Conservation (phyloP, 2,113 vertebrate genomes). For the Heliornis fulica region DNA sequence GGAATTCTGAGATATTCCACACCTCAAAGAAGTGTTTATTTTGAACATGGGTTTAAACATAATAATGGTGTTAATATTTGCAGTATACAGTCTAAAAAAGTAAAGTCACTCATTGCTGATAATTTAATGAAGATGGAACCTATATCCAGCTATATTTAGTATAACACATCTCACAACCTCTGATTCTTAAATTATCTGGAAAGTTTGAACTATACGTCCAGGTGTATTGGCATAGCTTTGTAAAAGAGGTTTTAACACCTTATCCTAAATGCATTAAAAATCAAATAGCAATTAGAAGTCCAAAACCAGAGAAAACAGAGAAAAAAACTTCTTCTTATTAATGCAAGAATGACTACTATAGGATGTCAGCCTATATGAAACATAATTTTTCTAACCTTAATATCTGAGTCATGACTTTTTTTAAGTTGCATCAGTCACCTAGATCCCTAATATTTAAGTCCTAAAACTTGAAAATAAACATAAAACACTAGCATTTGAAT, state of each 20-base stretch:
- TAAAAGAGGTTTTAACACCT: not conserved
- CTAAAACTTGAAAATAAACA: not conserved
- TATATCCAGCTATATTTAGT: not conserved
- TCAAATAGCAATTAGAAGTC: not conserved
- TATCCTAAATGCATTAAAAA: not conserved
- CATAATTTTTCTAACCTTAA: not conserved
- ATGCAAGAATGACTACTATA: rapidly evolving
- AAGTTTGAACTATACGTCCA: not conserved
- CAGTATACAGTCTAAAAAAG: not conserved
- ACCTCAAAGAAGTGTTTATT: not conserved
- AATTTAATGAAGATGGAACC: not conserved
- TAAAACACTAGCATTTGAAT: not conserved
- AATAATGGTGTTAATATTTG: not conserved
- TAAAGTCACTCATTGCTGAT: not conserved
- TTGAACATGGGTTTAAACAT: not conserved
- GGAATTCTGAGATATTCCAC: not conserved
- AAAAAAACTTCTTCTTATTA: not conserved
- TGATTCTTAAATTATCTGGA: not conserved
- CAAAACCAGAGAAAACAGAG: not conserved
- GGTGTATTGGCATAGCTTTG: not conserved
- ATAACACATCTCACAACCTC: not conserved
- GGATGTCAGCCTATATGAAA: not conserved
- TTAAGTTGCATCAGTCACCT: not conserved
- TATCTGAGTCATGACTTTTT: not conserved
- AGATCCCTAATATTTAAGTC: not conserved